These are phyloP conservation scores for Drosophila prostipennis DNA, from an alignment of 2,888 invertebrate species.

Conservation along the genomic window DNA sequence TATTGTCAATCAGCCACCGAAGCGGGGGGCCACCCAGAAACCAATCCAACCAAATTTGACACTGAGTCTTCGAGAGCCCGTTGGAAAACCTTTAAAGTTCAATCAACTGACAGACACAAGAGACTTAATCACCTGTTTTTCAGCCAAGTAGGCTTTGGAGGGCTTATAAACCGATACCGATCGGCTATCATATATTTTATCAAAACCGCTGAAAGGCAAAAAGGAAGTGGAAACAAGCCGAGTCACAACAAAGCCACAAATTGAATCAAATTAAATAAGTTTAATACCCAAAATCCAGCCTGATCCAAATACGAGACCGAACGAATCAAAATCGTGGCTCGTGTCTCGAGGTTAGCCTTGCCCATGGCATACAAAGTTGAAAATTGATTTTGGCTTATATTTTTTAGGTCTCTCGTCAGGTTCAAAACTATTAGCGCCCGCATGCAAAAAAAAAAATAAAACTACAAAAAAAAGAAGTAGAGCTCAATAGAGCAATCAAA, in stretches of 20 bases:
- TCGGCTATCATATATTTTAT: constrained; percentile 21
- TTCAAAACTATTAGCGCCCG: constrained; percentile 73
- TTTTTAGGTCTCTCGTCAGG: constrained; percentile 47
- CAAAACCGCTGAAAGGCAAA: constrained; percentile 20
- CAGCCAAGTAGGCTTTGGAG: constrained; percentile 18
- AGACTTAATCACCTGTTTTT: constrained; percentile 45
- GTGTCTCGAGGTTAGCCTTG: constrained; percentile 54
- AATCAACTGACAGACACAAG: constrained; percentile 62
- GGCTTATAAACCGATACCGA: constrained; percentile 24
- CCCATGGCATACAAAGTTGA: constrained; percentile 63
- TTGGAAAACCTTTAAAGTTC: constrained; percentile 66
- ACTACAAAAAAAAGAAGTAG: constrained; percentile 7
- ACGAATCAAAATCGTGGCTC: constrained; percentile 16
- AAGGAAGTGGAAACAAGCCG: constrained; percentile 34
- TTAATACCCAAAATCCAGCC: constrained; percentile 9
- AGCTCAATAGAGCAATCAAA: constrained; percentile 71
- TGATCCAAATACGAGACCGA: constrained; percentile 2
- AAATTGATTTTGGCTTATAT: constrained; percentile 29
- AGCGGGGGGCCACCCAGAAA: constrained; percentile 60
- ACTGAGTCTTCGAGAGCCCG: constrained; percentile 43
- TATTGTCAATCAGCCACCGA: constrained; percentile 61
- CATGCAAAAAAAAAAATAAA: constrained; percentile 54
- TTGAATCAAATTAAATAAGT: constrained; percentile 10
- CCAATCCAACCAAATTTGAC: constrained; percentile 44
- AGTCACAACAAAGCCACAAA: constrained; percentile 32